Percentiles rank a stretch among this genome's conserved stretches.
Evolutionary conservation across 2,113 vertebrate genomes (phyloP).

Genomic region (Steatornis caripensis): DNA sequence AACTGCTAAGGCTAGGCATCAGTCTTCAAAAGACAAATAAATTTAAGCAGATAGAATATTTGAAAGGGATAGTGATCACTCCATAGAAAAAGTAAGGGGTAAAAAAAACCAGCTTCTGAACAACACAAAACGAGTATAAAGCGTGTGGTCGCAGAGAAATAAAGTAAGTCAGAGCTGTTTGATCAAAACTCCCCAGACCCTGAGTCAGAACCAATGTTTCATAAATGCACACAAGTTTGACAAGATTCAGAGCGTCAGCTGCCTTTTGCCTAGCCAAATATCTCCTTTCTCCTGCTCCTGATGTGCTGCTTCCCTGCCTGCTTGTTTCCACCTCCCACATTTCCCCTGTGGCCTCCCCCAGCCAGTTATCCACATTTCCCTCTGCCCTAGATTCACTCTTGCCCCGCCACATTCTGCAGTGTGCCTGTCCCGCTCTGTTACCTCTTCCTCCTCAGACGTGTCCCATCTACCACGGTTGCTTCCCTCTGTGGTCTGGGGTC

Average conservation of each 20-base stretch:
- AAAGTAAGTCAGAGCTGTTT: not conserved
- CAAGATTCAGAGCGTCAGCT: not conserved
- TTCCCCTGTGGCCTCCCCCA: accelerated
- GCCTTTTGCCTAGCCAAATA: not conserved
- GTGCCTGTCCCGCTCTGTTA: accelerated
- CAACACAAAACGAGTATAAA: not conserved
- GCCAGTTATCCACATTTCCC: accelerated
- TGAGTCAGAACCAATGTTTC: not conserved
- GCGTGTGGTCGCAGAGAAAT: not conserved
- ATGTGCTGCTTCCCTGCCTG: not conserved
- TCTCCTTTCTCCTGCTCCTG: not conserved
- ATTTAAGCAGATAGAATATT: not conserved
- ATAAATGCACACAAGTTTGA: not conserved
- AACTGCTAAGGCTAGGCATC: not conserved
- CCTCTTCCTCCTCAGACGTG: not conserved
- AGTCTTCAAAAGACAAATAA: not conserved
- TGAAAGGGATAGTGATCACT: not conserved
- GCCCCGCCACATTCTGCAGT: accelerated
- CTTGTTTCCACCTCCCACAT: accelerated
- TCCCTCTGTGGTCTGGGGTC: not conserved
- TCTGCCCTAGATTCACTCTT: not conserved
- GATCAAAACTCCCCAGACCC: not conserved
- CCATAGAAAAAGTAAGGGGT: not conserved
- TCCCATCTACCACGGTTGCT: accelerated
- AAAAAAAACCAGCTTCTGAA: not conserved